Conservation (phyloP, 2,888 invertebrate genomes). For the Frankliniella intonsa region DNA sequence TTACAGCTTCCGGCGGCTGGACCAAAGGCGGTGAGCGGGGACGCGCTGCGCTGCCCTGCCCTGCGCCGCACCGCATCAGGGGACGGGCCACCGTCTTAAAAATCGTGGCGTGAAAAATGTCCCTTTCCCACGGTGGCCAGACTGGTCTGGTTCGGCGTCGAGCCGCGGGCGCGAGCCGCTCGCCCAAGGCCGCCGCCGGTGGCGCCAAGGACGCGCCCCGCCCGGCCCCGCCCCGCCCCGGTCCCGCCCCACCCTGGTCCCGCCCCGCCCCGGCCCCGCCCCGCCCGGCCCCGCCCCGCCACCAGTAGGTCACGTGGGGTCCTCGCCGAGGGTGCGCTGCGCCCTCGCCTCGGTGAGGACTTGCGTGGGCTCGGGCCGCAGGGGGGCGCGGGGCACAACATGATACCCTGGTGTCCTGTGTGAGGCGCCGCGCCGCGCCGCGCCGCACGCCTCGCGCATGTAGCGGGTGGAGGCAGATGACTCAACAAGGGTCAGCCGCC, state of each 20-base stretch:
- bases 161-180: background rate
- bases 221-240: background rate
- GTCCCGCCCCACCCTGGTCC: background rate
- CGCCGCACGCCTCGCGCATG: background rate
- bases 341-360: background rate
- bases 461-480: background rate
- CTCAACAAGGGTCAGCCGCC: background rate
- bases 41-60: no score
- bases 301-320: background rate
- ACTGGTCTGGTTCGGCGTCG: background rate
- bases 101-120: background rate
- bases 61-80: no score
- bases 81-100: background rate
- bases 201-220: background rate
- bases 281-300: background rate
- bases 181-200: background rate
- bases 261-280: background rate
- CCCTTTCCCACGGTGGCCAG: background rate
- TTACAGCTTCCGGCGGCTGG: no score
- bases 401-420: background rate
- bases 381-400: background rate
- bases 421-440: background rate
- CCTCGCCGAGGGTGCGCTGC: background rate
- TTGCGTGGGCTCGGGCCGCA: background rate
- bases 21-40: no score